Conservation (phyloP, 2,113 vertebrate species). For the Neodontobutis hainanensis region DNA sequence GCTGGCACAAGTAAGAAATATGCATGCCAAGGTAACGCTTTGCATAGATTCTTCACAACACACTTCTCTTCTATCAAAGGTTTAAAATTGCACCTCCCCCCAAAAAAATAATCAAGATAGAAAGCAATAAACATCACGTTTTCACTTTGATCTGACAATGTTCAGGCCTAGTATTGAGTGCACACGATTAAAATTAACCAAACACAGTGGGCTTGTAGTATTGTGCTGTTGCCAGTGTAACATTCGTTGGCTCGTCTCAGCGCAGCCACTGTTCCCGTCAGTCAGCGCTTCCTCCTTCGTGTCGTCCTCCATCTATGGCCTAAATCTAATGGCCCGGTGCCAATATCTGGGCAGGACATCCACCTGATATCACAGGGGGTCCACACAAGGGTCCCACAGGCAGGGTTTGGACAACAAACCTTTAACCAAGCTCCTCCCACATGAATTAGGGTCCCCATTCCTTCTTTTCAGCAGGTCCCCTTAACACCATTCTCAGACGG, state of each 20-base stretch:
- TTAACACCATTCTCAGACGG: constrained; percentile 69
- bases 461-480: constrained; percentile 10
- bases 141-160: constrained; percentile 44
- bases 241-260: constrained; percentile 36
- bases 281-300: constrained; percentile 44
- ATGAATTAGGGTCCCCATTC: constrained; percentile 12
- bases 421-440: background rate
- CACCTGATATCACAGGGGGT: constrained; percentile 20
- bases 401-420: constrained; percentile 12
- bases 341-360: constrained; percentile 64
- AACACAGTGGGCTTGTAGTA: constrained; percentile 19
- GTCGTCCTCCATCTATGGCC: constrained; percentile 26
- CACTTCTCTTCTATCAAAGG: constrained; percentile 14
- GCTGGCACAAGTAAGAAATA: constrained; percentile 25
- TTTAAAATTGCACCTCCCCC: constrained; percentile 13
- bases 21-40: constrained; percentile 35
- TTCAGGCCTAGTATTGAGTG: constrained; percentile 10
- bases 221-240: constrained; percentile 17
- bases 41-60: constrained; percentile 19
- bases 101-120: constrained; percentile 6
- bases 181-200: constrained; percentile 7
- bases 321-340: constrained; percentile 43
- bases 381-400: constrained; percentile 5
- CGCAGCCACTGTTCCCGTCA: constrained; percentile 70
- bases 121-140: constrained; percentile 16